Base-by-base conservation (phyloP, 1,140 invertebrate genomes). In the Papilio machaon region DNA sequence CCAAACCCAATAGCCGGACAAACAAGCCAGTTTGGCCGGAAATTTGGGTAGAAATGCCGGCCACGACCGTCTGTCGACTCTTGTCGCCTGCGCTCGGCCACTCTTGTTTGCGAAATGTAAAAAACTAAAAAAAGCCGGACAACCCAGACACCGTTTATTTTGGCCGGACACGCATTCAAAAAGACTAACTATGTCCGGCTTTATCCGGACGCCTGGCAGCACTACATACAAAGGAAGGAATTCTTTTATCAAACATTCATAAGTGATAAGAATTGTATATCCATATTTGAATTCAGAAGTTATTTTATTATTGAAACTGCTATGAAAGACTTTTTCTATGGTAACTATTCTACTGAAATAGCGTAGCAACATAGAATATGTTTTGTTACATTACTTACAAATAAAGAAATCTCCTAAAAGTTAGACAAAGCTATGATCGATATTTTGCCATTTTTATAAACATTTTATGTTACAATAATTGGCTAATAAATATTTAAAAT, bases 401-500 rank as follows among this genome's bases (percentile, higher is more conserved):
- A 38, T 4, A 35, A 35, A 70, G 17, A 47, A 43, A 70, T 11
- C n/a, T 70, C 11, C 19, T 67, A 73, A 73, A 43, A 43, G 38
- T 43, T 23, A 75, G 19, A 75, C 23, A 52, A 76, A 75, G 43
- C 13, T 75, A 47, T 49, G 43, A 74, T 19, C 0, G 10, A 47
- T 46, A 47, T 46, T 74, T 43, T 74, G 43, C 43, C 43, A 23
- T 47, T 74, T 74, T 75, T 49, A 75, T 49, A 75, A 75, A 75
- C 47, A 75, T 75, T 75, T 75, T 11, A 47, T 75, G 43, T 76
- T 76, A 30, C 30, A 19, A 74, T 46, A 49, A 49, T 76, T 76
- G 74, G 47, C 47, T 79, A 79, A 67, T 75, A 75, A 82, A 82
- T 46, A 19, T 81, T 81, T 38, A 83, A 78, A 80, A 82, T 52